Evolutionary conservation across 2,113 vertebrate species (phyloP).

Genomic region (Muscicapa adusta): DNA sequence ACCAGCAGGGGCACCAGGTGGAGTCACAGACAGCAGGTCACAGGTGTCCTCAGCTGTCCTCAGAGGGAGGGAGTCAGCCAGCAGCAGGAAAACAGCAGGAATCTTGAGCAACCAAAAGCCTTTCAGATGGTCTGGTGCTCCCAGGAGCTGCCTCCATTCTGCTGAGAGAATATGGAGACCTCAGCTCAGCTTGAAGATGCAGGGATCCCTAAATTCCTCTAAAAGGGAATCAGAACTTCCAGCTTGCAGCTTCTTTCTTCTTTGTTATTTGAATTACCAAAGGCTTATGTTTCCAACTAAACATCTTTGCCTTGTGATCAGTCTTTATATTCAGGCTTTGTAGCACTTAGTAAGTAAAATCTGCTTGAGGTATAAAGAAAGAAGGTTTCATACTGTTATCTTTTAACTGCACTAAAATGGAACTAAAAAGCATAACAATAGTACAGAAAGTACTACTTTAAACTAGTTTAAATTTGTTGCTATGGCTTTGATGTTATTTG

Average conservation of each 20-base stretch:
- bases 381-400: background rate
- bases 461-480: background rate
- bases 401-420: background rate
- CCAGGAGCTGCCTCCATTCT: background rate
- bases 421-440: background rate
- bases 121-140: background rate
- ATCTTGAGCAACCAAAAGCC: background rate
- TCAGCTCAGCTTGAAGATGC: background rate
- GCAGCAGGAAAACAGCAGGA: background rate
- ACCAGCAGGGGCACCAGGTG: background rate
- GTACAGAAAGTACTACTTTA: background rate
- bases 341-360: background rate
- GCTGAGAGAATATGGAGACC: background rate
- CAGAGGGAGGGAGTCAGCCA: background rate
- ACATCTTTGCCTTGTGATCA: background rate
- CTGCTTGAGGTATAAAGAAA: background rate
- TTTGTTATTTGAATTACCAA: background rate
- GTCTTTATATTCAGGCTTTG: background rate
- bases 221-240: background rate
- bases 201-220: background rate
- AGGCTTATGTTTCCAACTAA: background rate
- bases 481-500: background rate
- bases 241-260: background rate
- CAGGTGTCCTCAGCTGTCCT: background rate
- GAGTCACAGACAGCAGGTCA: background rate